Base-by-base conservation (phyloP, 2,113 vertebrate genomes). In the Corythoichthys intestinalis region DNA sequence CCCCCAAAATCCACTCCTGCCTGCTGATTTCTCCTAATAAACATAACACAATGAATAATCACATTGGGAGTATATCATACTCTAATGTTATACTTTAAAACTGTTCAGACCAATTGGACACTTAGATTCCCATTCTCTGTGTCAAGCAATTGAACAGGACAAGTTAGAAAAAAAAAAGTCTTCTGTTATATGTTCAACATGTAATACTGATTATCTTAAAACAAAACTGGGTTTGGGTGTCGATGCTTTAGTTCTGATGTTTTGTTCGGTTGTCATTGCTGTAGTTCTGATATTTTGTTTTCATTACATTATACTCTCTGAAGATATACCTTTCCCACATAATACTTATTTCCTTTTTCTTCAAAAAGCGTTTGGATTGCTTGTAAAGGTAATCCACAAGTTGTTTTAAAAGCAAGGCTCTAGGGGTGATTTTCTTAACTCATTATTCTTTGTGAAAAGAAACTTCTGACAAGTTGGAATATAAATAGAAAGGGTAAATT, bases 361-460 rank as follows among this genome's bases (percentile, higher is more conserved):
- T 28, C 20, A 28, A 28, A 28, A 28, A 28, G 20, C 20, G 20
- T 28, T 67, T 65, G 65, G 72, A 72, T 71, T 67, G 15, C 58
- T 70, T 7, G 48, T 66, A 63, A 78, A 73, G 66, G 79, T 76
- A 69, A 87, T 84, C 77, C 67, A 67, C 59, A 62, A 71, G 49
- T 70, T 20, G 28, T 66, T 62, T 50, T 48, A 4, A 57, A 77
- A 49, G 28, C 4, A 59, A 1, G 35, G 20, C 39, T 28, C 60
- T 13, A 52, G 47, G 44, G 46, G 13, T 35, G 46, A 65, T 13
- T 0, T 14, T 11, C 28, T 35, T 69, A 78, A 65, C 49, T 66
- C 56, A 38, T 76, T 77, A 76, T 80, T 71, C 38, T 65, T 56
- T 20, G 72, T 73, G 59, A 17, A 73, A 12, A 38, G 35, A 46